Conservation (phyloP, 2,888 invertebrate genomes). For the Stenchaetothrips biformis region DNA sequence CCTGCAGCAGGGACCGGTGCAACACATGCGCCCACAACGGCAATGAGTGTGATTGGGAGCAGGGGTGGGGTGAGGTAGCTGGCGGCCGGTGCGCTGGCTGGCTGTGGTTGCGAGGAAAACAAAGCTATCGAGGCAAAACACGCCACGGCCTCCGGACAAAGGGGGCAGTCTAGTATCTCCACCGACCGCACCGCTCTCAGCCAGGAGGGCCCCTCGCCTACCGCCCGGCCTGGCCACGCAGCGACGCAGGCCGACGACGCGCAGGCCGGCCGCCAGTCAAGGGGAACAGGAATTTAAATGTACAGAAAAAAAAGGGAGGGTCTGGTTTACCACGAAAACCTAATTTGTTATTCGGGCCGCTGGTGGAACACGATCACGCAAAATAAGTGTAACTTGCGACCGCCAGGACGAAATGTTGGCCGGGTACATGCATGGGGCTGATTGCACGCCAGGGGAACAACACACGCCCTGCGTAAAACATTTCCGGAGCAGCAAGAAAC, state of each 20-base stretch:
- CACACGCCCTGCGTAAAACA: neutral
- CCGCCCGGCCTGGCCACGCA: neutral
- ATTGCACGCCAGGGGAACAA: neutral
- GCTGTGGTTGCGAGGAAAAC: neutral
- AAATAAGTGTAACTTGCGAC: no score
- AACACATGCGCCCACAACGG: neutral
- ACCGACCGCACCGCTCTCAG: neutral
- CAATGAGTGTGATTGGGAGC: neutral
- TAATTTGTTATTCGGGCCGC: neutral
- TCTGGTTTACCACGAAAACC: neutral
- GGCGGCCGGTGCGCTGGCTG: neutral
- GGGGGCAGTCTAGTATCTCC: neutral
- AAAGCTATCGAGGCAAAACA: constrained; percentile 22
- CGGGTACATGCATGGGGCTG: no score
- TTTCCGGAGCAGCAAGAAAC: neutral
- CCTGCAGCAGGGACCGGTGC: neutral
- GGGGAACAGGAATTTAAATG: no score
- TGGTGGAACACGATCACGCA: neutral
- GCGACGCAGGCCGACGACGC: no score
- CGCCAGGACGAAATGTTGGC: no score
- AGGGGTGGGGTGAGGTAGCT: neutral
- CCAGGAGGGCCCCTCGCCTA: neutral
- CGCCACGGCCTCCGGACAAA: neutral
- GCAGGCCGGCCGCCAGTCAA: no score
- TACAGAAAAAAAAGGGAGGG: no score